Evolutionary conservation across 2,888 invertebrate genomes (phyloP).

Genomic region (Erannis defoliaria): DNA sequence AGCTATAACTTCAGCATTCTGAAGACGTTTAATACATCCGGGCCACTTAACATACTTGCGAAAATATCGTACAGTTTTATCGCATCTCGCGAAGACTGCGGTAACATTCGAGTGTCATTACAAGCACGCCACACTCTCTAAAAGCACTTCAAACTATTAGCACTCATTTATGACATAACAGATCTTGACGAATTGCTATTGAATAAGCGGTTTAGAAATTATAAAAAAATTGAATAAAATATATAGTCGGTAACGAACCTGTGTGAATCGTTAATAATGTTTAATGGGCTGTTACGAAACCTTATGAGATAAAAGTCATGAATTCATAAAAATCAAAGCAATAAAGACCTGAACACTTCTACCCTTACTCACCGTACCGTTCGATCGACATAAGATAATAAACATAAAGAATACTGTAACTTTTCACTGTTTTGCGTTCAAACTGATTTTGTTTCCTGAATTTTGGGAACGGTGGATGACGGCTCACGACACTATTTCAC

Average conservation of each 20-base stretch:
- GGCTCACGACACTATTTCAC: constrained; percentile 36
- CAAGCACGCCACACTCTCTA: constrained; percentile 63
- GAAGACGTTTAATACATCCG: constrained; percentile 52
- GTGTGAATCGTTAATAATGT: constrained; percentile 44
- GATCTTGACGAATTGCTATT: constrained; percentile 55
- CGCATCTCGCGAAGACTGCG: constrained; percentile 46
- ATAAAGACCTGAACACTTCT: constrained; percentile 36
- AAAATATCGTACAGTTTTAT: constrained; percentile 58
- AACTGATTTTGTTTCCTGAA: constrained; percentile 9
- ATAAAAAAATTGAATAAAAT: constrained; percentile 48
- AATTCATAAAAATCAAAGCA: constrained; percentile 36
- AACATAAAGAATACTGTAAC: constrained; percentile 24
- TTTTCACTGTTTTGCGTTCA: constrained; percentile 20
- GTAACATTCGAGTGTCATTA: constrained; percentile 38
- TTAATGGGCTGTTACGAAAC: constrained; percentile 38
- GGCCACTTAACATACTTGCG: constrained; percentile 64
- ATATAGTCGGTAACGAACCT: constrained; percentile 40
- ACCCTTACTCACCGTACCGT: constrained; percentile 46
- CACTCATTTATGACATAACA: constrained; percentile 70
- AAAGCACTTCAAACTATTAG: constrained; percentile 68
- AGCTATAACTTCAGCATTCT: constrained; percentile 55
- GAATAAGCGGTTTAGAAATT: constrained; percentile 59
- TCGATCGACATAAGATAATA: constrained; percentile 29
- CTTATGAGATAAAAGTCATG: constrained; percentile 35
- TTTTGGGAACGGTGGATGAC: constrained; percentile 7